A percentile compares a stretch with the other conserved stretches of the same genome.
Evolutionary conservation across 1,140 invertebrate genomes (phyloP).

Genomic region (Penaeus chinensis): DNA sequence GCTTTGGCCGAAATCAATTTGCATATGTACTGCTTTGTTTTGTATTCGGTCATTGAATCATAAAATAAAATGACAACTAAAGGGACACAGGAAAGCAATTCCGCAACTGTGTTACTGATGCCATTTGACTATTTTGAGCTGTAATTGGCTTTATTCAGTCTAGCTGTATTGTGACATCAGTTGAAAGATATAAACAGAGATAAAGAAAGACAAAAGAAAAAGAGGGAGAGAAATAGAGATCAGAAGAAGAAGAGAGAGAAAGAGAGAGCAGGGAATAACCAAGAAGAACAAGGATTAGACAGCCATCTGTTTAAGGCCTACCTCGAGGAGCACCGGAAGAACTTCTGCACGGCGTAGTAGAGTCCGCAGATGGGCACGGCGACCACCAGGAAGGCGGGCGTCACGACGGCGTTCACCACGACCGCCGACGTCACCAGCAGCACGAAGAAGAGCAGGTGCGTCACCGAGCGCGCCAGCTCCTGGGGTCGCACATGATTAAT

Average conservation of each 20-base stretch:
- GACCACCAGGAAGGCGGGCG: conserved; percentile 71
- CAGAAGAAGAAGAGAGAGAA: conserved; percentile 21
- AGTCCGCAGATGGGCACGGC: conserved; percentile 72
- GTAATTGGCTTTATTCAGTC: too few species aligned
- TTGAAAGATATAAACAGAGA: not conserved
- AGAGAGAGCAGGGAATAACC: not conserved
- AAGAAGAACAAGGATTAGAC: not conserved
- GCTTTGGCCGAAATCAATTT: too few species aligned
- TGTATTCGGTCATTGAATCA: too few species aligned
- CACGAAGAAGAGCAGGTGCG: conserved; percentile 78
- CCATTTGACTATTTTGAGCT: not conserved
- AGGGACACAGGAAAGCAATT: not conserved
- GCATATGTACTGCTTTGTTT: too few species aligned
- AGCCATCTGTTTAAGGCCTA: not conserved
- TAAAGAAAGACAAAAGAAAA: not conserved
- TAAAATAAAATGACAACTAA: too few species aligned
- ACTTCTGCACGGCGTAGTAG: conserved; percentile 70
- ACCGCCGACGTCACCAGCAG: conserved; percentile 78
- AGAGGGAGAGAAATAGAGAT: not conserved
- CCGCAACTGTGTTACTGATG: not conserved
- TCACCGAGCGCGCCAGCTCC: conserved; percentile 83
- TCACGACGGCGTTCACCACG: conserved; percentile 72
- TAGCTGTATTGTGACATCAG: not conserved
- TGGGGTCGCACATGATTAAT: conserved; percentile 66
- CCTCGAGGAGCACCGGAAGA: conserved; percentile 72